Percentiles rank a stretch among this genome's conserved stretches.
phyloP scores from a whole-genome alignment of 2,888 invertebrate genomes.

The Andrena chrysosceles region DNA sequence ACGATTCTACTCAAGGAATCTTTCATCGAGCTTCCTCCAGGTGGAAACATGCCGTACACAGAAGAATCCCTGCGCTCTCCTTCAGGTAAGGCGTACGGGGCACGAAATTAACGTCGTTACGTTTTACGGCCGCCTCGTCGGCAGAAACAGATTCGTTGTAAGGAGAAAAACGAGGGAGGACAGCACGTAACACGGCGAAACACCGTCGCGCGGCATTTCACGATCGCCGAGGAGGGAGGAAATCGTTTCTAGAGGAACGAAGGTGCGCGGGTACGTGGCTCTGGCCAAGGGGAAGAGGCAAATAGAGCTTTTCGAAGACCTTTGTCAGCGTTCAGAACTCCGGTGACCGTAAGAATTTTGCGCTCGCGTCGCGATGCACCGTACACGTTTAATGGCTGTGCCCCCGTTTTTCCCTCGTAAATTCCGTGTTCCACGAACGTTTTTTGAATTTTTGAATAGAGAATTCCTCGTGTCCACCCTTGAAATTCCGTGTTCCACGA shows the following conservation, averaged over 20 bases:
- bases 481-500: neutral
- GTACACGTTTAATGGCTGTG: constrained; percentile 57
- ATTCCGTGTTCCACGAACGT: constrained; percentile 2
- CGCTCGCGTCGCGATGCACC: constrained; percentile 45
- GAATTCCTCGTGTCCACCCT: neutral
- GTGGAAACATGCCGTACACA: constrained; percentile 21
- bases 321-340: constrained; percentile 66
- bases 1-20: constrained; percentile 14
- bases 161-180: constrained; percentile 65
- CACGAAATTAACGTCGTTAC: constrained; percentile 72
- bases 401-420: constrained; percentile 25
- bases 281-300: constrained; percentile 26
- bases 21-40: neutral
- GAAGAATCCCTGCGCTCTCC: constrained; percentile 1
- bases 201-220: constrained; percentile 60
- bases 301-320: constrained; percentile 60
- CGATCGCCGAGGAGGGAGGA: constrained; percentile 44
- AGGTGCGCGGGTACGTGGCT: constrained; percentile 2
- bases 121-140: constrained; percentile 71
- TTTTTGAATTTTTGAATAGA: neutral
- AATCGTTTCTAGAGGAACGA: constrained; percentile 41
- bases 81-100: constrained; percentile 18
- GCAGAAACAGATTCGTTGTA: constrained; percentile 74
- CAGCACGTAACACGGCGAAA: constrained; percentile 71
- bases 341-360: constrained; percentile 55